A percentile compares a stretch with the other conserved stretches of the same genome.
These are phyloP conservation scores for Lethrus apterus DNA, from an alignment of 1,140 invertebrate species.

Conservation along the genomic window DNA sequence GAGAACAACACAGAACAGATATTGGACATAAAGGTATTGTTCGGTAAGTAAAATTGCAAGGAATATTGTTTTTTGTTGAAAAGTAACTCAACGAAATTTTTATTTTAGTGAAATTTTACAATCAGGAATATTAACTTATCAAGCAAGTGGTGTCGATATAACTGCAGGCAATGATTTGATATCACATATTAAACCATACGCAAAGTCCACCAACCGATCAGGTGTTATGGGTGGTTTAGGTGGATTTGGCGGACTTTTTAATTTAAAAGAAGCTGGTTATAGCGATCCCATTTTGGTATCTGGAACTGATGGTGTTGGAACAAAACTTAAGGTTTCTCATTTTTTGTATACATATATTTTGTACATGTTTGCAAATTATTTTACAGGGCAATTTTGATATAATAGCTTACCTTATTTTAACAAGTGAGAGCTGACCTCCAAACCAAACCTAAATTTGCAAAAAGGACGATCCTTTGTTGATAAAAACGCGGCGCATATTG, in stretches of 20 bases:
- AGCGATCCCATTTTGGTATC: slow-evolving; percentile 84
- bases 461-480: no score
- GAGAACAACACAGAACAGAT: slow-evolving; percentile 79
- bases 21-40: slow-evolving; percentile 82
- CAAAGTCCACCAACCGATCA: slow-evolving; percentile 56
- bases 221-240: slow-evolving; percentile 79
- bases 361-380: no score
- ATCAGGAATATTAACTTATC: slow-evolving; percentile 71
- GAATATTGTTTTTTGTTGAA: not conserved
- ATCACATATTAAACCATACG: slow-evolving; percentile 70
- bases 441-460: no score
- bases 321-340: slow-evolving; percentile 75
- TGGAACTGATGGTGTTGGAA: slow-evolving; percentile 95
- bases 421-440: no score
- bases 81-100: not conserved
- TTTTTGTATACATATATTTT: no score
- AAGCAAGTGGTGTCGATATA: slow-evolving; percentile 89
- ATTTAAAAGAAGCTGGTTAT: slow-evolving; percentile 57
- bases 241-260: slow-evolving; percentile 90
- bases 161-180: slow-evolving; percentile 82
- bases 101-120: slow-evolving; percentile 44
- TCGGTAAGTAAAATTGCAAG: slow-evolving; percentile 51
- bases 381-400: no score
- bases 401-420: no score
- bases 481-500: no score